Conservation (phyloP, 1,140 invertebrate genomes). For the Augochlora pura region DNA sequence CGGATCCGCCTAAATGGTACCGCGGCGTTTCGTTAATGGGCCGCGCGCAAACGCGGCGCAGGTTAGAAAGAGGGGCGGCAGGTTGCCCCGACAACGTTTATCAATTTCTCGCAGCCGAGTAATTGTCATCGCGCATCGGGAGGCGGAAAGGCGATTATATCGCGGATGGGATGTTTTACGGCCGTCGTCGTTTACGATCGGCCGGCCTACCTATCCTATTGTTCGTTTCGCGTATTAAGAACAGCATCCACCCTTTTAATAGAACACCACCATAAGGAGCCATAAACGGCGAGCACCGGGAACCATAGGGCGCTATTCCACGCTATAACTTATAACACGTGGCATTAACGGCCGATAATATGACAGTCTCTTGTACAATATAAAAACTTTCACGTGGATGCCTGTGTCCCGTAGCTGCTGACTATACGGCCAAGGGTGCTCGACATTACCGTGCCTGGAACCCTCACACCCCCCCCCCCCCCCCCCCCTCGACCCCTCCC, state of each 20-base stretch:
- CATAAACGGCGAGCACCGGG: constrained; percentile 54
- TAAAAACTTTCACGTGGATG: constrained; percentile 57
- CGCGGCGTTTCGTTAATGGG: too few relatives aligned
- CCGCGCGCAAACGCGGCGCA: too few relatives aligned
- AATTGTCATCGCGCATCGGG: neutral
- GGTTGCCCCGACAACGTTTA: neutral
- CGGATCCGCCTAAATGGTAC: too few relatives aligned
- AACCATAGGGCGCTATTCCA: constrained; percentile 47
- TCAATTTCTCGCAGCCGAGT: neutral
- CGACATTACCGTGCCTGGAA: constrained; percentile 18
- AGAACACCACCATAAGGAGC: constrained; percentile 56
- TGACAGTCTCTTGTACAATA: constrained; percentile 63
- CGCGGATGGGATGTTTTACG: constrained; percentile 13
- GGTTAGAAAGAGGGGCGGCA: too few relatives aligned
- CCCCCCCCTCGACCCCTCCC: too few relatives aligned
- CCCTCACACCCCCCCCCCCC: too few relatives aligned
- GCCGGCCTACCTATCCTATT: neutral
- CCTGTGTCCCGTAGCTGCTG: constrained; percentile 48
- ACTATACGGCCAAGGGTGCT: constrained; percentile 30
- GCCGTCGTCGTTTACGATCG: constrained; percentile 20
- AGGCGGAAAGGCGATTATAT: neutral
- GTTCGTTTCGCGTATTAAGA: constrained; percentile 50
- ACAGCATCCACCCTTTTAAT: constrained; percentile 59
- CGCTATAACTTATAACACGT: constrained; percentile 61
- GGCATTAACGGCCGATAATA: constrained; percentile 66